A percentile compares a stretch with the other conserved stretches of the same genome.
These are phyloP conservation scores for Forbesichthys agassizii DNA, from an alignment of 2,113 vertebrate genomes.

Conservation along the genomic window DNA sequence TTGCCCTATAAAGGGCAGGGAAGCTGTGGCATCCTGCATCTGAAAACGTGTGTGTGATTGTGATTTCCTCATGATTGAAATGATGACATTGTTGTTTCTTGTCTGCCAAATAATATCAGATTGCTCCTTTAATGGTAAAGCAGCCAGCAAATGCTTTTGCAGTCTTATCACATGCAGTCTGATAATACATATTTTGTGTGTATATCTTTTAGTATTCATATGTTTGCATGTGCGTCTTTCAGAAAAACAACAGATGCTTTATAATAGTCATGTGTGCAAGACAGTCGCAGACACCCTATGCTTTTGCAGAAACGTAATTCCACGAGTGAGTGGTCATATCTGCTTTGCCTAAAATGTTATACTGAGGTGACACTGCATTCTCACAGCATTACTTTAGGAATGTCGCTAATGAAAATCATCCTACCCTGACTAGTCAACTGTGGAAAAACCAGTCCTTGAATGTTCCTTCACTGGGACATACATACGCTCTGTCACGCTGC, in stretches of 20 bases:
- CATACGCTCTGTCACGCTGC: slow-evolving; percentile 11
- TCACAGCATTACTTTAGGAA: slow-evolving; percentile 28
- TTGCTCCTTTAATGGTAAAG: not conserved
- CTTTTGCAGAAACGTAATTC: not conserved
- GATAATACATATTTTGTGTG: too few relatives aligned
- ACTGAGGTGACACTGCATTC: not conserved
- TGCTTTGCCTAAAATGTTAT: not conserved
- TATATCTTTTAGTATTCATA: not conserved
- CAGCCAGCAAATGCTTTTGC: not conserved
- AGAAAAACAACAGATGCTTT: not conserved
- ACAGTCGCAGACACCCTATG: not conserved
- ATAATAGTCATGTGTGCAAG: not conserved
- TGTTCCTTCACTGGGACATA: slow-evolving; percentile 31
- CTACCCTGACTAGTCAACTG: slow-evolving; percentile 27
- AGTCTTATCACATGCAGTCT: not conserved
- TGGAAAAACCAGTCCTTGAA: slow-evolving; percentile 26
- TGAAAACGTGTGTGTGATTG: too few relatives aligned
- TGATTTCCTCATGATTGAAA: too few relatives aligned
- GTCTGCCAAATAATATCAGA: too few relatives aligned
- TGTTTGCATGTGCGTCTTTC: not conserved
- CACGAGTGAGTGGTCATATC: not conserved
- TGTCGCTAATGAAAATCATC: slow-evolving; percentile 29
- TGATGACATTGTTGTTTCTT: too few relatives aligned
- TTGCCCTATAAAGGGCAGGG: too few relatives aligned
- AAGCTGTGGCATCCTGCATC: too few relatives aligned